Evolutionary conservation across 1,140 invertebrate species (phyloP), one percentile per base, ranked within the genome.

Genomic region (Caerostris extrusa): DNA sequence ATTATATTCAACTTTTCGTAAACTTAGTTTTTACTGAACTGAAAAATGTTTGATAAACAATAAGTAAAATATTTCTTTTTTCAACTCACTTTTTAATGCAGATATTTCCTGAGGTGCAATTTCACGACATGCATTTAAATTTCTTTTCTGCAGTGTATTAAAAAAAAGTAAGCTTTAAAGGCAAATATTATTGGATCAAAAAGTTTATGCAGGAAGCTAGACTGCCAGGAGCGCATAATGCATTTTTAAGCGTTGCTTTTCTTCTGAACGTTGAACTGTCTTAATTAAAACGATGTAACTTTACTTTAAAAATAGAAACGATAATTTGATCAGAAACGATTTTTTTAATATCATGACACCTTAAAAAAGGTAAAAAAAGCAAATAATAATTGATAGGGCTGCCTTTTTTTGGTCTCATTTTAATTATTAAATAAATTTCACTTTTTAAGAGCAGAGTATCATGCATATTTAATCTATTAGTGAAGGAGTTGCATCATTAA

Each of bases 251-350:
- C 4, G 7, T 17, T 7, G 7, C 5, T n/a, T 6, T 34, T 34
- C 12, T 34, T 90, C 19, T 10, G 56, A 71, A 71, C 67, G 55
- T 19, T 8, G 67, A 7, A 77, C 34, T 77, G 67, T 57, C 88
- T 90, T 90, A 90, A 90, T 90, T 90, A 90, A 90, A 90, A 57
- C 19, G 88, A 90, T 64, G 88, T 90, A 58, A 77, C 53, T 90
- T 90, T 71, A 56, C 50, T 77, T 71, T 67, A 53, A 71, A 90
- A 90, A 90, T 58, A 71, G 67, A 90, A 90, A 90, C 67, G 71
- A 90, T 90, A 90, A 90, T 90, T 90, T 90, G 64, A 90, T 90
- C 88, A 90, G n/a, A 50, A n/a, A 77, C 6, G 17, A 71, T 8
- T 90, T 69, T 90, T 90, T 90, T 90, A 71, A 50, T n/a, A 50